phyloP scores from a whole-genome alignment of 2,797 vertebrate genomes.

The Syngnathus rostellatus region DNA sequence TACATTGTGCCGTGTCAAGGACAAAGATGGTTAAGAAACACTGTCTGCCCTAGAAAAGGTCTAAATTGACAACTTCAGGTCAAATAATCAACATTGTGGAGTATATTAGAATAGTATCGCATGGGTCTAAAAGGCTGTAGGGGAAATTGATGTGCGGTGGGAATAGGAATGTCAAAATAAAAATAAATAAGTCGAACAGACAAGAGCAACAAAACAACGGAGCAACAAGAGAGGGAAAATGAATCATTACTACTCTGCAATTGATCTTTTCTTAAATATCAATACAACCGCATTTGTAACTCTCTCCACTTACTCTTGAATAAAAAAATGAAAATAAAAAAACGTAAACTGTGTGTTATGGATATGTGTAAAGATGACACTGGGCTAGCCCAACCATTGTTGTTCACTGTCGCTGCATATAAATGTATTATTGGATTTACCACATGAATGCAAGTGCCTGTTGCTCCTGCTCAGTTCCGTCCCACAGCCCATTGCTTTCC shows the following conservation, averaged over 20 bases:
- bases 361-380: not conserved
- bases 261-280: not conserved
- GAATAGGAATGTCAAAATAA: not conserved
- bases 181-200: not conserved
- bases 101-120: no score
- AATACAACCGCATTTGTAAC: not conserved
- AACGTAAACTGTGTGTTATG: not conserved
- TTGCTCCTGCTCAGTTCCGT: slow-evolving; percentile 1
- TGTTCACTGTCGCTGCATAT: not conserved
- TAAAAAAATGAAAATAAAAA: not conserved
- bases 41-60: not conserved
- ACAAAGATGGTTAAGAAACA: not conserved
- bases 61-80: not conserved
- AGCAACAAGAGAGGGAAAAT: not conserved
- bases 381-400: not conserved
- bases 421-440: slow-evolving; percentile 9
- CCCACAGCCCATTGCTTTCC: slow-evolving; percentile 11
- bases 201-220: not conserved
- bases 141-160: not conserved
- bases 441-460: slow-evolving; percentile 9
- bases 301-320: not conserved
- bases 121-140: not conserved
- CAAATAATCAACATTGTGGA: not conserved
- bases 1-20: not conserved
- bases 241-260: not conserved